Percentiles rank a stretch among this genome's conserved stretches.
These are phyloP conservation scores for Chaetophractus vellerosus DNA, from an alignment of 2,797 vertebrate genomes.

Conservation along the genomic window DNA sequence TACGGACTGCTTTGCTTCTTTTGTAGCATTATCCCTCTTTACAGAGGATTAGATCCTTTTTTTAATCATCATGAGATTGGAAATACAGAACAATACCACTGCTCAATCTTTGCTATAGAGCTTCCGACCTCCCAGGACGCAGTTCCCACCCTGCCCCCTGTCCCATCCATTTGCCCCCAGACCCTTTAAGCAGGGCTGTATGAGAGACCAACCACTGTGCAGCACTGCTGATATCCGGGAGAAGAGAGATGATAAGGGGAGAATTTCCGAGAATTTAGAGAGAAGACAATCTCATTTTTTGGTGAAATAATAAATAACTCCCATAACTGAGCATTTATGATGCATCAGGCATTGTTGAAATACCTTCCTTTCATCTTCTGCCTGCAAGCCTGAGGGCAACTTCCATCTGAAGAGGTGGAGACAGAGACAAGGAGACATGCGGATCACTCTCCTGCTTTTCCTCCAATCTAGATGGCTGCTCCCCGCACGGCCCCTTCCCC, in stretches of 20 bases:
- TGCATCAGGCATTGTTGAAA: background rate
- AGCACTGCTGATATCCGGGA: background rate
- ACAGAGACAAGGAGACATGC: background rate
- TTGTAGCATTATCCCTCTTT: too few relatives aligned
- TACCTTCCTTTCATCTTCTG: background rate
- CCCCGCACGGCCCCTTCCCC: background rate
- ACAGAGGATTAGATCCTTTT: background rate
- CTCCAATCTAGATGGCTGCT: accelerated
- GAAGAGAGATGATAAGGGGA: background rate
- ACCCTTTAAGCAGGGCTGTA: background rate
- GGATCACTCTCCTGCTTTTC: background rate
- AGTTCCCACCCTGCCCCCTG: background rate
- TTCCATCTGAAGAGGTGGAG: background rate
- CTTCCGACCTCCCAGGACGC: background rate
- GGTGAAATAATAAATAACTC: background rate
- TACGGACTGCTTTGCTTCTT: too few relatives aligned
- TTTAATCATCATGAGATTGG: background rate
- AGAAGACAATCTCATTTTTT: background rate
- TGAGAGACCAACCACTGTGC: background rate
- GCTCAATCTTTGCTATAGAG: background rate
- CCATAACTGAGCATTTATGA: too few relatives aligned
- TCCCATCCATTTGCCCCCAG: background rate
- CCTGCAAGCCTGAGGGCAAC: background rate
- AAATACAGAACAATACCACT: background rate
- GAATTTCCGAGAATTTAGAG: background rate